Base-by-base conservation (phyloP, 2,797 vertebrate genomes). In the Neosilurus hyrtlii region DNA sequence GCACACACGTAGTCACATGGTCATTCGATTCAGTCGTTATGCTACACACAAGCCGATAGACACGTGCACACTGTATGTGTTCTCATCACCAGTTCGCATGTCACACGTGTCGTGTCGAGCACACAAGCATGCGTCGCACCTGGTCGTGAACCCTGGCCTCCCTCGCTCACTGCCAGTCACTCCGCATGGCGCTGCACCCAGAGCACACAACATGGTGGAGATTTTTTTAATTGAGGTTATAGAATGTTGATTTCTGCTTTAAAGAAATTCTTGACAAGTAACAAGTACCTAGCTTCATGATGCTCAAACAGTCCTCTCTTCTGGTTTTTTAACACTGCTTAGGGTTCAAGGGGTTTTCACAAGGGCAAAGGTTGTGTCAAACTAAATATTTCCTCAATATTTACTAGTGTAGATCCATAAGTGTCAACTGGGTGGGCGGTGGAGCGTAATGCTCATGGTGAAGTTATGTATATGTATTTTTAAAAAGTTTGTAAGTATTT, bases 131-230 rank as follows among this genome's bases (percentile, higher is more conserved):
- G 83, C 82, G 66, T 68, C 68, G 20, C 80, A 79, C 63, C 73
- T 30, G 65, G 52, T 26, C 11, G 15, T n/a, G 11, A 16, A 57
- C 30, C 61, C 62, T 49, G 43, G 30, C 73, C 61, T 57, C 61
- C 74, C 77, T 57, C 67, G 59, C 68, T 86, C 84, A 79, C 84
- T 1, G 52, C 61, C 77, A 22, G 71, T 71, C 86, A 84, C 86
- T 54, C n/a, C 75, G 86, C 87, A 86, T 87, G 87, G 77, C 82
- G 71, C 82, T 80, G 85, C 85, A 84, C 88, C 80, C 35, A 77
- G 61, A 52, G 70, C 66, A 37, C 79, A 80, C 66, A 49, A 83
- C 85, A 86, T 79, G 82, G 80, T 84, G 85, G 82, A 79, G 75
- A 79, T 43, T 43, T 43, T 43, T 43, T 43, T 43, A 5, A 43